These are phyloP conservation scores for Gracilinanus agilis DNA, from an alignment of 2,113 vertebrate species.

Conservation along the genomic window DNA sequence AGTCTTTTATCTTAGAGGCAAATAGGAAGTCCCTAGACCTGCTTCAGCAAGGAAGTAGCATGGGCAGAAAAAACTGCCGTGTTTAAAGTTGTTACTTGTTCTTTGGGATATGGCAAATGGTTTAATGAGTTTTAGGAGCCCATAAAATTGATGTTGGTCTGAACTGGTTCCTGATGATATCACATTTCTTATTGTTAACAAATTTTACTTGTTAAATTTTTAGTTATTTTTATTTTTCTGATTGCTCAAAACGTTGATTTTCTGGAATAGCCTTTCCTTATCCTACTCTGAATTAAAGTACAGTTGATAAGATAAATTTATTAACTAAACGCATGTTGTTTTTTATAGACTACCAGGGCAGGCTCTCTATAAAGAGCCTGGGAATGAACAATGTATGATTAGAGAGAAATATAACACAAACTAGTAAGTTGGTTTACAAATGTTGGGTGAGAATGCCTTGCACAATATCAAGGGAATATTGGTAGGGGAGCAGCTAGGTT, in stretches of 20 bases:
- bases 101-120: neutral
- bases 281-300: neutral
- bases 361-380: neutral
- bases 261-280: neutral
- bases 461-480: neutral
- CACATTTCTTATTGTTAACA: neutral
- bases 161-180: neutral
- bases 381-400: neutral
- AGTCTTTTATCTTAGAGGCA: neutral
- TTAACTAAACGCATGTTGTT: constrained; percentile 9
- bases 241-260: neutral
- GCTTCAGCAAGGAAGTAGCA: neutral
- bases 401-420: neutral
- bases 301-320: neutral
- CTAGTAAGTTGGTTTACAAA: neutral
- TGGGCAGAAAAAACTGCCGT: neutral
- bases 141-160: neutral
- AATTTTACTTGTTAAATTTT: constrained; percentile 3
- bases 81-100: neutral
- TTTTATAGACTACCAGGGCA: neutral
- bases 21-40: neutral
- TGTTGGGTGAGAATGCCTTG: neutral
- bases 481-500: no score
- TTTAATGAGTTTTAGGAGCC: constrained; percentile 7
- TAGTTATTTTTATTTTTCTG: constrained; percentile 48